Percentiles rank a stretch among this genome's conserved stretches.
Conservation (phyloP, 2,797 vertebrate species). For the Myotis myotis region DNA sequence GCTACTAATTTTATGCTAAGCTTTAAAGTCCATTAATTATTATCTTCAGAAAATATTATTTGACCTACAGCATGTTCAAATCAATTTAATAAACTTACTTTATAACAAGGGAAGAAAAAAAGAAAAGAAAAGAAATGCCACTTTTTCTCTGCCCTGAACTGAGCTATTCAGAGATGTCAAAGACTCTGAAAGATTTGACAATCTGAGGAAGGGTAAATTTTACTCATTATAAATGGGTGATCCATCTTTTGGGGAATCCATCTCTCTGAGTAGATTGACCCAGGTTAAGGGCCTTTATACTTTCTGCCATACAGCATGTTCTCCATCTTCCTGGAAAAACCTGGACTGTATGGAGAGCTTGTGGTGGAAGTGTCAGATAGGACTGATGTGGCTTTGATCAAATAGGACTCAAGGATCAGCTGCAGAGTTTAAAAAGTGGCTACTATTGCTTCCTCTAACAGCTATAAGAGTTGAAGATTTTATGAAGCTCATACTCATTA, state of each 20-base stretch:
- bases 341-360: not conserved
- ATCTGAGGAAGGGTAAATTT: not conserved
- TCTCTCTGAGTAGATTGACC: not conserved
- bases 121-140: not conserved
- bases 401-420: not conserved
- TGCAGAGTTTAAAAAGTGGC: not conserved
- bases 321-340: not conserved
- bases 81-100: constrained; percentile 80
- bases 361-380: not conserved
- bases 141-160: not conserved
- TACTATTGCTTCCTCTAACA: not conserved
- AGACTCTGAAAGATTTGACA: not conserved
- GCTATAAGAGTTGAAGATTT: not conserved
- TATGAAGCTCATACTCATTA: not conserved
- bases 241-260: not conserved
- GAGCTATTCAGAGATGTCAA: not conserved
- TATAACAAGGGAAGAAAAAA: constrained; percentile 62
- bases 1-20: constrained; percentile 78
- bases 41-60: constrained; percentile 78
- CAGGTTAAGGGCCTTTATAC: not conserved
- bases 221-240: not conserved
- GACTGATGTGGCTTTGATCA: not conserved
- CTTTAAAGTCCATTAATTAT: constrained; percentile 78
- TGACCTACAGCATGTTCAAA: constrained; percentile 78
- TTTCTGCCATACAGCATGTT: not conserved